Conservation (phyloP, 1,140 invertebrate genomes). For the Chironomus striatipennis region DNA sequence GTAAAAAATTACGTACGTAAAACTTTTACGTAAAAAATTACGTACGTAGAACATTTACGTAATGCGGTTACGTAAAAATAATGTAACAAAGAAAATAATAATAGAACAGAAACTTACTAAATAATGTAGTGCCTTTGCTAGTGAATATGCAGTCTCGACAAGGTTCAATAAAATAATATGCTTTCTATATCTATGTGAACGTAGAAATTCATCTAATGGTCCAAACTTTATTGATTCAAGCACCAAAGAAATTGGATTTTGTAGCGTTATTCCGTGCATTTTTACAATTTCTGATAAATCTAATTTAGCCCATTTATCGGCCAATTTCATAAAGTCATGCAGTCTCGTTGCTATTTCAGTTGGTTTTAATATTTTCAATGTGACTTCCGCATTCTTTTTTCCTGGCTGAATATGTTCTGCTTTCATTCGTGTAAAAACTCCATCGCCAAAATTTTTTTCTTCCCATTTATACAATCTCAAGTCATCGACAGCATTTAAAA, state of each 20-base stretch:
- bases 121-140: conserved; percentile 61
- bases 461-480: conserved; percentile 50
- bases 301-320: conserved; percentile 64
- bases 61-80: too few species aligned
- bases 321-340: conserved; percentile 66
- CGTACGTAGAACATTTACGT: too few species aligned
- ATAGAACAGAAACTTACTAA: conserved; percentile 31
- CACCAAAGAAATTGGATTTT: conserved; percentile 65
- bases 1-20: too few species aligned
- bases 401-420: conserved; percentile 56
- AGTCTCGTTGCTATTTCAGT: conserved; percentile 33
- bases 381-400: conserved; percentile 61
- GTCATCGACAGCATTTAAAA: conserved; percentile 45
- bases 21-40: too few species aligned
- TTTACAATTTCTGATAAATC: conserved; percentile 63
- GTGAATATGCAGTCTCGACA: conserved; percentile 63
- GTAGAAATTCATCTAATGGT: conserved; percentile 65
- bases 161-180: conserved; percentile 59
- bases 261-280: conserved; percentile 66
- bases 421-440: conserved; percentile 52
- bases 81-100: too few species aligned
- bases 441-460: conserved; percentile 37
- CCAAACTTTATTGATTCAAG: conserved; percentile 70
- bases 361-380: conserved; percentile 62
- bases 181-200: conserved; percentile 40